Conservation (phyloP, 2,113 vertebrate genomes). For the Malurus elegans region DNA sequence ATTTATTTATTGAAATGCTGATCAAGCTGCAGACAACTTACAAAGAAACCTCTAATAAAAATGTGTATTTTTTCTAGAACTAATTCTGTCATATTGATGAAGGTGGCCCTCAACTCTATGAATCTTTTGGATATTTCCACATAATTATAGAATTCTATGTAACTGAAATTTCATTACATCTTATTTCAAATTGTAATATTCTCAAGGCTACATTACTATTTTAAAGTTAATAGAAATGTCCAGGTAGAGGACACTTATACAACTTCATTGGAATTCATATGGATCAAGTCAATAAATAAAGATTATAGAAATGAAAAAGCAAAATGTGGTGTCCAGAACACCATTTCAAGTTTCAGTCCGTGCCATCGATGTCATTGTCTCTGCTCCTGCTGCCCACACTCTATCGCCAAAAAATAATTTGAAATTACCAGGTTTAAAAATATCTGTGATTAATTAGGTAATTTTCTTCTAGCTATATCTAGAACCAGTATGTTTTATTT, state of each 20-base stretch:
- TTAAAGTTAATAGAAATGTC: background rate
- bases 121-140: background rate
- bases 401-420: accelerated
- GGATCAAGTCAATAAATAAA: background rate
- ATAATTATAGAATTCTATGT: background rate
- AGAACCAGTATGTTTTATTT: background rate
- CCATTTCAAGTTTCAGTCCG: background rate
- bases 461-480: background rate
- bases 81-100: background rate
- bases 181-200: background rate
- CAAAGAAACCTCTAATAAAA: background rate
- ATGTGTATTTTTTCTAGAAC: background rate
- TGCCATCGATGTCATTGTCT: accelerated
- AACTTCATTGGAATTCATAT: background rate
- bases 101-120: background rate
- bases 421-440: background rate
- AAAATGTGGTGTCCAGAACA: background rate
- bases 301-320: background rate
- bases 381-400: background rate
- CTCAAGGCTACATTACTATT: background rate
- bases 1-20: background rate
- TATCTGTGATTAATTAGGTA: background rate
- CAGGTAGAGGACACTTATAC: background rate
- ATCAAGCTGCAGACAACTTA: background rate
- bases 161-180: background rate